Evolutionary conservation across 2,113 vertebrate species (phyloP).

Genomic region (Oriolus oriolus): DNA sequence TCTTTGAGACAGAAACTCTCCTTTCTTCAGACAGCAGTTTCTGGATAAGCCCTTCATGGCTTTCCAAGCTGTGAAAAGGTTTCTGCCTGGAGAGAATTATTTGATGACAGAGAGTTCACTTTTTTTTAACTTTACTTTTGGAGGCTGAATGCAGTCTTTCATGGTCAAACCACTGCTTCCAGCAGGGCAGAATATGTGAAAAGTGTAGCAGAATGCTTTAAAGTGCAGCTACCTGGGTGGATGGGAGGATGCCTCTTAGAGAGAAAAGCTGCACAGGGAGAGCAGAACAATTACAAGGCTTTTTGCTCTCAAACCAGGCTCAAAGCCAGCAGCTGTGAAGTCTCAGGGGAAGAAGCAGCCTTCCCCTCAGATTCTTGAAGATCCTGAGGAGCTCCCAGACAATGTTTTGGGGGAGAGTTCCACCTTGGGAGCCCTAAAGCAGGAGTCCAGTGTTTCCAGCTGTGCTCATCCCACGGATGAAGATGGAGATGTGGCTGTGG

Average conservation of each 20-base stretch:
- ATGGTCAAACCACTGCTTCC: neutral
- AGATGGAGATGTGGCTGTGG: constrained; percentile 61
- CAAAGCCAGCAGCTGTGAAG: constrained; percentile 38
- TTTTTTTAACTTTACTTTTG: neutral
- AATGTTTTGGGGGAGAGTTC: neutral
- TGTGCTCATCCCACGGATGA: neutral
- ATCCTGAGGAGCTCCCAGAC: neutral
- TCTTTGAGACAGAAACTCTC: neutral
- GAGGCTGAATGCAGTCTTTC: neutral
- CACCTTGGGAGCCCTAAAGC: neutral
- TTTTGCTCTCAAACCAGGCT: constrained; percentile 41
- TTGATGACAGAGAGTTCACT: neutral
- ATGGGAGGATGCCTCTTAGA: neutral
- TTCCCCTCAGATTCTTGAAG: constrained; percentile 6
- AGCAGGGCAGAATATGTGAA: neutral
- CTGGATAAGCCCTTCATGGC: neutral
- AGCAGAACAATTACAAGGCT: neutral
- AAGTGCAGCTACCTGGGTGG: neutral
- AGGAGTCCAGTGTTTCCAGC: neutral
- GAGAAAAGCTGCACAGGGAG: neutral
- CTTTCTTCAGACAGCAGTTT: neutral
- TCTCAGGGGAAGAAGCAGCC: constrained; percentile 34
- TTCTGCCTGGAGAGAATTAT: neutral
- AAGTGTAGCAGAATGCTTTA: neutral
- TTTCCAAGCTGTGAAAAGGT: neutral